Percentiles rank a stretch among this genome's conserved stretches.
These are phyloP conservation scores for Nyctibius bracteatus DNA, from an alignment of 2,113 vertebrate genomes.

Conservation along the genomic window DNA sequence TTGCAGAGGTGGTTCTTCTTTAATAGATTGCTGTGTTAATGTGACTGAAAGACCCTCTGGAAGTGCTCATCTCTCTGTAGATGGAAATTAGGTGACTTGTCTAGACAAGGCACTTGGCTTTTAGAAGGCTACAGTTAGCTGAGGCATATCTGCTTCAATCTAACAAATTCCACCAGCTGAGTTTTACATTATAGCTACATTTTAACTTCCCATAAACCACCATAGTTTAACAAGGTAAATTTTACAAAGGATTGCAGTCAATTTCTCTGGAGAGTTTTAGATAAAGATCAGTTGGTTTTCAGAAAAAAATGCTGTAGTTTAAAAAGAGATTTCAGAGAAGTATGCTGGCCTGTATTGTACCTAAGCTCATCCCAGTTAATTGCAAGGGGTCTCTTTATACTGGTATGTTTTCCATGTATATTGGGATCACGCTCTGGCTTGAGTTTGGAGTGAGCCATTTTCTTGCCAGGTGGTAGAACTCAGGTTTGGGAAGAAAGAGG, in stretches of 20 bases:
- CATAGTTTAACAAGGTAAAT: not conserved
- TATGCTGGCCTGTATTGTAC: not conserved
- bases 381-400: not conserved
- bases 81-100: not conserved
- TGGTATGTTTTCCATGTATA: not conserved
- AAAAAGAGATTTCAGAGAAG: not conserved
- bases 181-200: not conserved
- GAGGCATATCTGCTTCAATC: not conserved
- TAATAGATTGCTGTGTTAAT: not conserved
- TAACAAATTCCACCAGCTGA: not conserved
- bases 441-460: not conserved
- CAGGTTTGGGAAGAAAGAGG: not conserved
- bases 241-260: not conserved
- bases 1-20: not conserved
- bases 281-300: not conserved
- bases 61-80: not conserved
- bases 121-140: not conserved
- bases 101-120: not conserved
- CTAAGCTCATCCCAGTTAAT: not conserved
- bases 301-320: not conserved
- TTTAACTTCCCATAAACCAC: not conserved
- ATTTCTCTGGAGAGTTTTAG: not conserved
- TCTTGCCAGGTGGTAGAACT: not conserved
- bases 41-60: not conserved
- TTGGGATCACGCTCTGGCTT: not conserved